phyloP scores from a whole-genome alignment of 2,797 vertebrate species.

The Pipistrellus pygmaeus region DNA sequence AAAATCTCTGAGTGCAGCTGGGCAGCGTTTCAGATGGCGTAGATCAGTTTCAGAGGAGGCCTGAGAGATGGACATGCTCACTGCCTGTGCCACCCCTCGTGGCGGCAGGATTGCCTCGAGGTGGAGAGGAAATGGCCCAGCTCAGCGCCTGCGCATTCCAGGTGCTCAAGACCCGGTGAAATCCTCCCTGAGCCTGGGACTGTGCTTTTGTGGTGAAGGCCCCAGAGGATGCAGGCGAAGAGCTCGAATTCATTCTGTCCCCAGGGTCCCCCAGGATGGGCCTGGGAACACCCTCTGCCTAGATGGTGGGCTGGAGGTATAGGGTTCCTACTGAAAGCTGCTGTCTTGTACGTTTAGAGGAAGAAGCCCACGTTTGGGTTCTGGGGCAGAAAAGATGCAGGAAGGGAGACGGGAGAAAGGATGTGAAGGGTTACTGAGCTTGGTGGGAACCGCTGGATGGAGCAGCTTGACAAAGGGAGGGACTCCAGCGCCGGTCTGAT shows the following conservation, averaged over 20 bases:
- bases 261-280: background rate
- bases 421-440: background rate
- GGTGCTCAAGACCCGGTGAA: background rate
- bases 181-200: background rate
- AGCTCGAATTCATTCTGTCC: background rate
- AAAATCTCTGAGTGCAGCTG: background rate
- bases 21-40: background rate
- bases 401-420: background rate
- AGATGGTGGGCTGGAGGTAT: background rate
- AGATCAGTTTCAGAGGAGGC: background rate
- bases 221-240: background rate
- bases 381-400: background rate
- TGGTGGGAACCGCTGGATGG: background rate
- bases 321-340: background rate
- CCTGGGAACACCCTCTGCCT: background rate
- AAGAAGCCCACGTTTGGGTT: background rate
- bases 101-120: background rate
- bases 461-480: background rate
- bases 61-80: background rate
- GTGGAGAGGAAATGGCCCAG: background rate
- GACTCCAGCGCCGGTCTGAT: background rate
- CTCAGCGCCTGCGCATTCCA: background rate
- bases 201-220: background rate
- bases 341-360: background rate
- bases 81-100: background rate